Evolutionary conservation across 1,140 invertebrate species (phyloP), one percentile per base, ranked within the genome.

Genomic region (Radopholus similis): DNA sequence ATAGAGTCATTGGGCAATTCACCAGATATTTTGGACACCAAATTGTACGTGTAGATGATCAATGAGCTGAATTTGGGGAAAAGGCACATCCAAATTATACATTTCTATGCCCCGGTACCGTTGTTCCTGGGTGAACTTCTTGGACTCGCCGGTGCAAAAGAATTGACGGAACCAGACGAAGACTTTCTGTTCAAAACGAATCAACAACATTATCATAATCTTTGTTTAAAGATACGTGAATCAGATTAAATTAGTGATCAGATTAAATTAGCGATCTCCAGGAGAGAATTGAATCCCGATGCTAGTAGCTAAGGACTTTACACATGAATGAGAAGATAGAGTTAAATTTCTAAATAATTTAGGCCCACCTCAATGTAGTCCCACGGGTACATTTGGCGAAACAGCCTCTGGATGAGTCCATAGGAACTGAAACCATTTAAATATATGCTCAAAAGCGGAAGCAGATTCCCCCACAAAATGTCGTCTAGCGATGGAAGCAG

Each of bases 311-410:
- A n/a, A n/a, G n/a, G n/a, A n/a, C n/a, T n/a, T n/a, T n/a, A n/a
- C n/a, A n/a, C n/a, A n/a, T n/a, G n/a, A n/a, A n/a, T n/a, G n/a
- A n/a, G n/a, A n/a, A n/a, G n/a, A n/a, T n/a, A n/a, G n/a, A n/a
- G n/a, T n/a, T n/a, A n/a, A n/a, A n/a, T n/a, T n/a, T n/a, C n/a
- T n/a, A n/a, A n/a, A n/a, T n/a, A n/a, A n/a, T 56, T 56, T 26
- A 15, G 28, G 15, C 4, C 32, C 23, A 58, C 35, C 56, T 58
- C 89, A 80, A 98, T 89, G 85, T 92, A 97, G 84, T 97, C 95
- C 95, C 95, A 98, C 37, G 97, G 89, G 80, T 94, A 96, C 59
- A 95, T 88, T 84, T 96, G 95, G 72, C 90, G 89, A 84, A 97
- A 97, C 70, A 97, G 87, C 51, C 93, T 35, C 11, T 62, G 59